Base-by-base conservation (phyloP, 1,140 invertebrate species). In the Solenopsis fugax region DNA sequence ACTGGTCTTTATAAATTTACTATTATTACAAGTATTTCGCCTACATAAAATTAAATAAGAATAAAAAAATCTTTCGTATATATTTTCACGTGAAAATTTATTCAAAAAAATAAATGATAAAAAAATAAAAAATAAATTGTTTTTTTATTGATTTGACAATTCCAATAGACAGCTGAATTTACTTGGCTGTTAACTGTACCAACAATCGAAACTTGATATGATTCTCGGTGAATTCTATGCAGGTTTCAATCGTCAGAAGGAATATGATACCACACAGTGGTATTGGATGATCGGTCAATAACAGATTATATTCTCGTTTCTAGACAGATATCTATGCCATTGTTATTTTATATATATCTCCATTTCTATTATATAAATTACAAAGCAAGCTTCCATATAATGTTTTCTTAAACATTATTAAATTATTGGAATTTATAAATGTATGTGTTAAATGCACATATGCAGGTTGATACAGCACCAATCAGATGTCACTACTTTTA, bases 401-500 rank as follows among this genome's bases (percentile, higher is more conserved):
- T 5, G 37, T 64, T 52, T 45, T 75, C 67, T n/a, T 16, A 60
- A n/a, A 21, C 18, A 4, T 64, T 62, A 21, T 78, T 48, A 21
- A 16, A 4, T 37, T 62, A 54, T 80, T 37, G 4, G 54, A 80
- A 69, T 54, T 52, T 0, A n/a, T 29, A 24, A 4, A 54, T 69
- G 7, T 1, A 54, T 18, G 1, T 24, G 21, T 24, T 16, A 37
- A 54, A 58, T 10, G 12, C 41, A 41, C 3, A 6, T 37, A 13
- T 72, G 6, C 41, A 50, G 2, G 16, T 80, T 80, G 34, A 45
- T 69, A 18, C 12, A 24, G 0, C 21, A 54, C 13, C 60, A 9
- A 18, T 69, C 5, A 80, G 77, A 80, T 80, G 62, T 80, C 77
- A 41, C 48, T 2, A 80, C 62, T 54, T 45, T 67, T 80, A 67